Evolutionary conservation across 2,888 invertebrate species (phyloP).

Genomic region (Eudasyphora cyanicolor): DNA sequence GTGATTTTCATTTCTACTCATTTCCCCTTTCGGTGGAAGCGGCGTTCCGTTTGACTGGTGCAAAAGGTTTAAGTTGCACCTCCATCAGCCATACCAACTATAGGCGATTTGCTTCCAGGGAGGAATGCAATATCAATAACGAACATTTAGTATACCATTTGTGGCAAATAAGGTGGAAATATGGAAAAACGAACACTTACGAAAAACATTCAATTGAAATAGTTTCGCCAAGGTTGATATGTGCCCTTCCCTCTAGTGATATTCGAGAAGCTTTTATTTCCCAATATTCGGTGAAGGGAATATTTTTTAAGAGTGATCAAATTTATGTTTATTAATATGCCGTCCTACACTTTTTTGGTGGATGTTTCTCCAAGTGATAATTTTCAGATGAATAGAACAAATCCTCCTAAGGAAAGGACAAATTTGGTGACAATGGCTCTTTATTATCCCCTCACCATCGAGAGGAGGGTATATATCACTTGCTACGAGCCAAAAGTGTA

Average conservation of each 20-base stretch:
- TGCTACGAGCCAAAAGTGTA: too few relatives aligned
- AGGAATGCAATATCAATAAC: conserved; percentile 27
- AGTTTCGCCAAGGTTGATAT: conserved; percentile 23
- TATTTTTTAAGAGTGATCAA: neutral
- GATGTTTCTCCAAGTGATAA: too few relatives aligned
- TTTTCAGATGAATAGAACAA: too few relatives aligned
- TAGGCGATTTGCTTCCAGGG: neutral
- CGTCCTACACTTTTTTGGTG: too few relatives aligned
- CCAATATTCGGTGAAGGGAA: neutral
- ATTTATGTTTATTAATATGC: too few relatives aligned
- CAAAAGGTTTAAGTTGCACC: neutral
- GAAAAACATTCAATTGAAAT: conserved; percentile 45
- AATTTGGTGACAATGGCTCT: too few relatives aligned
- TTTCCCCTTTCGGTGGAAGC: neutral
- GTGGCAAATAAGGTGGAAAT: conserved; percentile 31
- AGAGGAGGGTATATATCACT: too few relatives aligned
- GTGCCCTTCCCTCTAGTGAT: conserved; percentile 47
- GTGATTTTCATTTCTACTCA: neutral
- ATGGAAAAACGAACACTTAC: neutral
- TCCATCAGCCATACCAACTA: neutral
- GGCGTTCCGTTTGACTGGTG: neutral
- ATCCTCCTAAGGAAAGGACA: too few relatives aligned
- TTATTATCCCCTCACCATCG: too few relatives aligned
- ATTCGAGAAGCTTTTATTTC: conserved; percentile 29
- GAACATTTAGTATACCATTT: neutral